A percentile compares a stretch with the other conserved stretches of the same genome.
These are phyloP conservation scores for Carabus problematicus DNA, from an alignment of 2,888 invertebrate genomes.

Conservation along the genomic window DNA sequence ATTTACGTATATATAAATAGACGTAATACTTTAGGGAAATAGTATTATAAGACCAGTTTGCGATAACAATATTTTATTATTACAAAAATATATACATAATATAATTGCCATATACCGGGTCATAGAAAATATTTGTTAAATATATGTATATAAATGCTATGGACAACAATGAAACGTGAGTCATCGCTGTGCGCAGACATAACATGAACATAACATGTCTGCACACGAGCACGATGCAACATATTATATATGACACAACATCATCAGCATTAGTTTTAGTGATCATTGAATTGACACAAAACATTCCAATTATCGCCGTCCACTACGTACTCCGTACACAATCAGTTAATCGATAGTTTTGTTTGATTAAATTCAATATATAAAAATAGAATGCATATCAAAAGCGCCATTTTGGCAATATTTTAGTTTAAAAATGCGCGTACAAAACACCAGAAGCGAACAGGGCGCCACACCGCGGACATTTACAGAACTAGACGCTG, in stretches of 20 bases:
- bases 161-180: constrained; percentile 11
- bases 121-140: constrained; percentile 32
- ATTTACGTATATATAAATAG: no score
- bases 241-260: constrained; percentile 28
- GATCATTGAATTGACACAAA: constrained; percentile 29
- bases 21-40: not conserved
- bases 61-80: constrained; percentile 32
- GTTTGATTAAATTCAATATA: constrained; percentile 12
- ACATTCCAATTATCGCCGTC: constrained; percentile 11
- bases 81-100: constrained; percentile 36
- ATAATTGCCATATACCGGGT: constrained; percentile 25
- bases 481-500: no score
- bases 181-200: no score
- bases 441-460: no score
- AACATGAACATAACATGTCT: not conserved
- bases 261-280: not conserved
- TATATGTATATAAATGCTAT: constrained; percentile 31
- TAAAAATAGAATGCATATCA: constrained; percentile 32
- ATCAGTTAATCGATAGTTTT: no score
- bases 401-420: constrained; percentile 9
- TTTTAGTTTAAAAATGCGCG: no score
- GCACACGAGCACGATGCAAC: not conserved
- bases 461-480: no score
- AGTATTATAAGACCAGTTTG: not conserved
- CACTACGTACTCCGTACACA: no score